These are phyloP conservation scores for Coilia nasus DNA, from an alignment of 2,797 vertebrate genomes.

Conservation along the genomic window DNA sequence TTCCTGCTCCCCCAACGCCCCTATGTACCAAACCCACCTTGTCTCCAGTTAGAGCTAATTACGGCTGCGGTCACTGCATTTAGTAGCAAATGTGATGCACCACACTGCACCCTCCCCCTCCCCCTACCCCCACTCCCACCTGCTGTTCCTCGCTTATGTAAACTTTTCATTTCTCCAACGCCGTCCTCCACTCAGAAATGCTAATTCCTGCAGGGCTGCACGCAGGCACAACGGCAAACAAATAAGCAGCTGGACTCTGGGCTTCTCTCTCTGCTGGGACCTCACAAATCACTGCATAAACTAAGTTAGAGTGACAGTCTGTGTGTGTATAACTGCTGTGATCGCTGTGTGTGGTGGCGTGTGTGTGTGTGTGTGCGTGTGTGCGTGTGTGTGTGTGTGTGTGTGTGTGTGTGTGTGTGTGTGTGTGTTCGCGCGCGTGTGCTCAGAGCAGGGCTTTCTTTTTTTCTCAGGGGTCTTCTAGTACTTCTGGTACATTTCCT, in stretches of 20 bases:
- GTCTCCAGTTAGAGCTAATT: constrained; percentile 39
- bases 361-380: no score
- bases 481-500: neutral
- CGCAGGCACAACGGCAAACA: neutral
- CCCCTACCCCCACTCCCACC: neutral
- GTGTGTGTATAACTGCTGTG: no score
- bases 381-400: no score
- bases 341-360: no score
- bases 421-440: no score
- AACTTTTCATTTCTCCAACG: constrained; percentile 25
- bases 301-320: neutral
- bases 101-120: no score
- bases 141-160: constrained; percentile 53
- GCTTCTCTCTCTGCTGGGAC: neutral
- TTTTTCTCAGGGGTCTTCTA: neutral
- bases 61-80: constrained; percentile 56
- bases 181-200: neutral
- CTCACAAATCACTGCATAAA: neutral
- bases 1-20: no score
- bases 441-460: neutral
- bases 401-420: no score
- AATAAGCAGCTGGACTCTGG: neutral
- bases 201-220: neutral
- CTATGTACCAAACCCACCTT: neutral
- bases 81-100: constrained; percentile 38